Evolutionary conservation across 2,113 vertebrate genomes (phyloP).

Genomic region (Charadrius vociferus): DNA sequence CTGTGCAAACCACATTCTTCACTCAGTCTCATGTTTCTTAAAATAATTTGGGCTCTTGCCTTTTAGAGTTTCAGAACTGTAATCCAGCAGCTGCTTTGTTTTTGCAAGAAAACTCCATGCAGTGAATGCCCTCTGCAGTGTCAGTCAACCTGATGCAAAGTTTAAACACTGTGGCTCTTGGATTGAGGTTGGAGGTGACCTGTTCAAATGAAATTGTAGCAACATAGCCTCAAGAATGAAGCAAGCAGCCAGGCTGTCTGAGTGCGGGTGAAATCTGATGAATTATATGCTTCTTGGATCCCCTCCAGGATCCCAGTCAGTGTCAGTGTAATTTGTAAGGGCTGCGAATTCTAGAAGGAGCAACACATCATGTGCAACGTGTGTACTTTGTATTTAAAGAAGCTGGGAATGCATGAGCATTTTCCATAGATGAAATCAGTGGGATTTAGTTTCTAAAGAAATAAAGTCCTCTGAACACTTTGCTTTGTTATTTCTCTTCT

Average conservation of each 20-base stretch:
- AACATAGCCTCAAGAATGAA: conserved; percentile 47
- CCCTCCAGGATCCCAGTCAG: conserved; percentile 8
- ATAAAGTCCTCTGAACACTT: neutral
- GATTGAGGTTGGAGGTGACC: conserved; percentile 9
- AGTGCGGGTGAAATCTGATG: conserved; percentile 60
- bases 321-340: conserved; percentile 30
- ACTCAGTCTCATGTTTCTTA: neutral
- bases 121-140: neutral
- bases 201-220: conserved; percentile 44
- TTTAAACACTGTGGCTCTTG: neutral
- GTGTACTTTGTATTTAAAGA: conserved; percentile 1
- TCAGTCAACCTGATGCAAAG: neutral
- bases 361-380: neutral
- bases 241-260: conserved; percentile 14
- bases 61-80: neutral
- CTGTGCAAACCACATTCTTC: conserved; percentile 9
- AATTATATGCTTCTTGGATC: conserved; percentile 53
- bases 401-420: neutral
- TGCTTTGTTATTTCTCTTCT: neutral
- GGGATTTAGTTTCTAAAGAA: conserved; percentile 44
- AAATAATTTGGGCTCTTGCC: conserved; percentile 1
- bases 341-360: neutral
- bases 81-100: neutral
- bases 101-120: neutral
- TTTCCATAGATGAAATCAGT: conserved; percentile 42